Percentiles rank a stretch among this genome's conserved stretches.
Conservation (phyloP, 1,140 invertebrate species). For the Drosophila guanche region DNA sequence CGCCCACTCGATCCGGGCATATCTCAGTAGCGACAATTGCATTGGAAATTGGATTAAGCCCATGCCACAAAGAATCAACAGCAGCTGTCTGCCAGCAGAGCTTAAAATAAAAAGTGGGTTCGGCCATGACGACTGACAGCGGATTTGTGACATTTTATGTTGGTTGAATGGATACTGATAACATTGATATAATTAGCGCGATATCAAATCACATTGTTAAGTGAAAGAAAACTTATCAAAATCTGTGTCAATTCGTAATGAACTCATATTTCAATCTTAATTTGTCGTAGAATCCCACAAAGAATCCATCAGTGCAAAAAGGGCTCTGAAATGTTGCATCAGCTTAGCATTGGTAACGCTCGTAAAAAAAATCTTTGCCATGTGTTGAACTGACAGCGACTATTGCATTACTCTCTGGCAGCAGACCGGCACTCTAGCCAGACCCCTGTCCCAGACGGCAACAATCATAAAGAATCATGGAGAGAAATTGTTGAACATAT, state of each 20-base stretch:
- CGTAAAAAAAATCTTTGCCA: constrained; percentile 35
- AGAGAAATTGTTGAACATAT: constrained; percentile 55
- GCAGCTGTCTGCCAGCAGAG: constrained; percentile 38
- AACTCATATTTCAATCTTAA: too few species aligned
- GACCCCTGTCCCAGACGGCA: constrained; percentile 13
- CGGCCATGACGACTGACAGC: constrained; percentile 6
- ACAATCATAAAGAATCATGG: constrained; percentile 49
- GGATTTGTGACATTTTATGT: too few species aligned
- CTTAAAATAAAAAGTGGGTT: background rate
- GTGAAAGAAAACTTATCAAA: background rate
- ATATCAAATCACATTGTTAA: background rate
- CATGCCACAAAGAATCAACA: constrained; percentile 54
- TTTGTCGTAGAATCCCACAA: too few species aligned
- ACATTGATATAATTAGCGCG: background rate
- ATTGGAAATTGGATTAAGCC: constrained; percentile 74
- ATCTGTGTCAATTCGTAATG: too few species aligned
- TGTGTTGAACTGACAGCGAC: constrained; percentile 36
- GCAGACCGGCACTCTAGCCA: constrained; percentile 1
- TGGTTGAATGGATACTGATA: too few species aligned
- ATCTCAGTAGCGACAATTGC: constrained; percentile 69
- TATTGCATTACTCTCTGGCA: constrained; percentile 33
- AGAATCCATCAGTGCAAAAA: too few species aligned
- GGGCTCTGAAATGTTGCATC: background rate
- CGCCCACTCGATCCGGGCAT: constrained; percentile 12
- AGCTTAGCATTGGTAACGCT: background rate